A percentile compares a stretch with the other conserved stretches of the same genome.
Conservation (phyloP, 2,113 vertebrate species). For the Oceanodroma tethys region DNA sequence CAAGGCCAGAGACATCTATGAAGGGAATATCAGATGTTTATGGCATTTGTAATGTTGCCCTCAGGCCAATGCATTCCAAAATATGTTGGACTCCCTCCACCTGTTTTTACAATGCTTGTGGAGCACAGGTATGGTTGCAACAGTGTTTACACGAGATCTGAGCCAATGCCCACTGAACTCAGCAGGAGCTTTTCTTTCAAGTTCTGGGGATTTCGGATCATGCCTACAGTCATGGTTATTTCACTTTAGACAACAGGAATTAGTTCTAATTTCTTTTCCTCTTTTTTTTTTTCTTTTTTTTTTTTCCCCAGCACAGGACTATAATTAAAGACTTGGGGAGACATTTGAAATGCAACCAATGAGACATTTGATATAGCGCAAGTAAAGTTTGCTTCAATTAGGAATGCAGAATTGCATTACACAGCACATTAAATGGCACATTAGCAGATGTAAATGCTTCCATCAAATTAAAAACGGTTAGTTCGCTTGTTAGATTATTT, state of each 20-base stretch:
- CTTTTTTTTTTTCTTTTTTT: background rate
- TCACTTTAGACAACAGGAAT: background rate
- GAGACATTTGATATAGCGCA: background rate
- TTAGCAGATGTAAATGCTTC: constrained; percentile 34
- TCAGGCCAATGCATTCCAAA: background rate
- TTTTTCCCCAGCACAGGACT: background rate
- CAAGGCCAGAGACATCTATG: background rate
- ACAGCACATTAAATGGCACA: constrained; percentile 36
- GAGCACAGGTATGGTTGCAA: background rate
- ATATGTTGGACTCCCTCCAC: background rate
- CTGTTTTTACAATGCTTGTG: background rate
- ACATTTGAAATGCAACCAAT: background rate
- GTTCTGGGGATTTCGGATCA: background rate
- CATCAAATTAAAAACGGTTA: background rate
- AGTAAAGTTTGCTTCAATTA: constrained; percentile 31
- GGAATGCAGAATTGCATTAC: constrained; percentile 20
- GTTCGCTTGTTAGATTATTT: background rate
- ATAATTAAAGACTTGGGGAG: background rate
- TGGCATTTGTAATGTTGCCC: background rate
- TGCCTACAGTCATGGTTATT: background rate
- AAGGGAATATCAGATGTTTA: background rate
- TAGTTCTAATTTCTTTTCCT: background rate
- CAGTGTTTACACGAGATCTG: background rate
- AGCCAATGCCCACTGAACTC: background rate
- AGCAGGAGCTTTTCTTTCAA: background rate